phyloP scores from a whole-genome alignment of 2,888 invertebrate genomes.

The Criorhina ranunculi region DNA sequence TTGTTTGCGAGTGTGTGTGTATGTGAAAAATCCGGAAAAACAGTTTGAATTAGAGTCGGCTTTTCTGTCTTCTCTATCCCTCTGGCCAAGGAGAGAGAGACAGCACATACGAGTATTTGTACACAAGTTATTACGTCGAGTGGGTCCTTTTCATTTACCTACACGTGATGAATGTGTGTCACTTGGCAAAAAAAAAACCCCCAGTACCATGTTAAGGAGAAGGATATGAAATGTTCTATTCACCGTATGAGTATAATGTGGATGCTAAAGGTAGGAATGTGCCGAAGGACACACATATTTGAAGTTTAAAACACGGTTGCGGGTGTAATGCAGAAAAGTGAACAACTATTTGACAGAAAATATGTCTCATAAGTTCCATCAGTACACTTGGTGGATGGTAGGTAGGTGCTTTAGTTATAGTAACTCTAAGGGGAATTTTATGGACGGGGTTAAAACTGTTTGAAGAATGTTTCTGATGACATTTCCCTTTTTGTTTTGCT shows the following conservation, averaged over 20 bases:
- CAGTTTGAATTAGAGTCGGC: slow-evolving; percentile 61
- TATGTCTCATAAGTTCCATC: slow-evolving; percentile 50
- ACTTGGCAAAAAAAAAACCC: slow-evolving; percentile 11
- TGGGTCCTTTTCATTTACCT: slow-evolving; percentile 72
- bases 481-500: no score
- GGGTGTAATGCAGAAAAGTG: slow-evolving; percentile 72
- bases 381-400: neutral
- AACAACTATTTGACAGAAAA: slow-evolving; percentile 73
- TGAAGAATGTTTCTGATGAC: no score
- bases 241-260: slow-evolving; percentile 27
- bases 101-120: slow-evolving; percentile 62
- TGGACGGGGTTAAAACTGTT: neutral
- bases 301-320: slow-evolving; percentile 65
- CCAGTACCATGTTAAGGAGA: neutral
- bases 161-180: slow-evolving; percentile 74
- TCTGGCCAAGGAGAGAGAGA: slow-evolving; percentile 34
- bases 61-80: slow-evolving; percentile 27
- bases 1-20: slow-evolving; percentile 24
- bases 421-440: neutral
- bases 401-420: neutral
- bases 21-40: slow-evolving; percentile 68
- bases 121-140: slow-evolving; percentile 70
- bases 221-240: slow-evolving; percentile 47
- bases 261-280: slow-evolving; percentile 60
- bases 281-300: slow-evolving; percentile 71